Base-by-base conservation (phyloP, 2,888 invertebrate species). In the Hydraecia micacea region DNA sequence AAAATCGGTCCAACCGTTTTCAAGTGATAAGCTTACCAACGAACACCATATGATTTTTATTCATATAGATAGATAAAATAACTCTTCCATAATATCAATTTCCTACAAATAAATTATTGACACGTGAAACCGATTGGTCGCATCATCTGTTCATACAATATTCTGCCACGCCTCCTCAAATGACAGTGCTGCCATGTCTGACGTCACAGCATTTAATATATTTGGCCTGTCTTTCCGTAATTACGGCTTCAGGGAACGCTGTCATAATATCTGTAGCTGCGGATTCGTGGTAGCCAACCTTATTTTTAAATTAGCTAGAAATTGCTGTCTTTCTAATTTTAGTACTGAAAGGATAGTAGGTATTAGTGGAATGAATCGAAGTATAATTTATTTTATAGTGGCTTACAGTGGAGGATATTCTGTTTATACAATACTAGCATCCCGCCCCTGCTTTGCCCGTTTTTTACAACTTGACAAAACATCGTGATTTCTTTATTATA, bases 161-260 rank as follows among this genome's bases (percentile, higher is more conserved):
- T 84, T 75, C 77, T 32, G 39, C 68, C 85, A 87, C 86, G 80
- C 86, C 88, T 77, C 32, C 46, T 39, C 39, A 80, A 83, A 87
- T 86, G 66, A 85, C 58, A 78, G 80, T 58, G 55, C 46, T 75
- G 58, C 39, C 28, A 36, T 74, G 46, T 46, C 15, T 76, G 68
- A 74, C 46, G 65, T 84, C 42, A 71, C 58, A 73, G 28, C 15
- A 72, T 77, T 85, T 76, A 65, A 77, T 75, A 75, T 73, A 73
- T 69, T 77, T 69, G 15, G 42, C 39, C 36, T 46, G 71, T 73
- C 62, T 39, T 62, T 42, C 82, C 15, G 49, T 83, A 79, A 79
- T 85, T 79, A 79, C 62, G 13, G 52, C 15, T 79, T 79, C 55
- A 9, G 13, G 62, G 66, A 78, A 71, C 55, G 66, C 60, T 77